Percentiles rank a stretch among this genome's conserved stretches.
Conservation (phyloP, 2,888 invertebrate species). For the Conops quadrifasciatus region DNA sequence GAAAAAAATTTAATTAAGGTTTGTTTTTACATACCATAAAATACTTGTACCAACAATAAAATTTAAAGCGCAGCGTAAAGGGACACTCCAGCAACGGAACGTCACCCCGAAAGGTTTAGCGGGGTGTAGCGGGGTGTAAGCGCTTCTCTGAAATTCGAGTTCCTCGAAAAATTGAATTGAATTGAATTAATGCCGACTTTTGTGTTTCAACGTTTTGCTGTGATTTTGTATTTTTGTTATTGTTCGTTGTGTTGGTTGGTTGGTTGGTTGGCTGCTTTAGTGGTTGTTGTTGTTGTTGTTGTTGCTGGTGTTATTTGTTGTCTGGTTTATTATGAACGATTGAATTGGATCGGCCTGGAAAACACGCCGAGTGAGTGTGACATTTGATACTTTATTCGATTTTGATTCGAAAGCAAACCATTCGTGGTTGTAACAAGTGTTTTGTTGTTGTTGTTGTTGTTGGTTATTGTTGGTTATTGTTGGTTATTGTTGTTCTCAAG, state of each 20-base stretch:
- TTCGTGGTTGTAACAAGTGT: slow-evolving; percentile 31
- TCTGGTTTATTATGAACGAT: slow-evolving; percentile 11
- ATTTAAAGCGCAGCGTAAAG: slow-evolving; percentile 39
- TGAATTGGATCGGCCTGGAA: slow-evolving; percentile 23
- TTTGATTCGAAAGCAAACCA: slow-evolving; percentile 22
- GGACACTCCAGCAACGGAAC: no score
- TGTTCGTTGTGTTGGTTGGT: not conserved
- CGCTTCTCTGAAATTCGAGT: slow-evolving; percentile 28
- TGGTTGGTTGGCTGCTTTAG: not conserved
- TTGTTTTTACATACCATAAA: no score
- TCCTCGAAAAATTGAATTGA: slow-evolving; percentile 23
- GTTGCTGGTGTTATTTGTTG: not conserved
- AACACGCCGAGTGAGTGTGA: slow-evolving; percentile 28
- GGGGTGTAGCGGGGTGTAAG: not conserved
- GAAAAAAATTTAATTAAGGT: no score
- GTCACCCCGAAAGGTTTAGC: slow-evolving; percentile 1
- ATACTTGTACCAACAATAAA: no score
- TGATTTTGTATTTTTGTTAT: not conserved
- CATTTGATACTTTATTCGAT: slow-evolving; percentile 36
- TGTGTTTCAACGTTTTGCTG: not conserved
- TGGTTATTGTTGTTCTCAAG: not conserved
- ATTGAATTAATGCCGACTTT: slow-evolving; percentile 13
- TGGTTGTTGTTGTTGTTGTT: not conserved
- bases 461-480: not conserved
- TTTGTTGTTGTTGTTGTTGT: not conserved